Base-by-base conservation (phyloP, 2,797 vertebrate species). In the Amblyopsis hoosieri region DNA sequence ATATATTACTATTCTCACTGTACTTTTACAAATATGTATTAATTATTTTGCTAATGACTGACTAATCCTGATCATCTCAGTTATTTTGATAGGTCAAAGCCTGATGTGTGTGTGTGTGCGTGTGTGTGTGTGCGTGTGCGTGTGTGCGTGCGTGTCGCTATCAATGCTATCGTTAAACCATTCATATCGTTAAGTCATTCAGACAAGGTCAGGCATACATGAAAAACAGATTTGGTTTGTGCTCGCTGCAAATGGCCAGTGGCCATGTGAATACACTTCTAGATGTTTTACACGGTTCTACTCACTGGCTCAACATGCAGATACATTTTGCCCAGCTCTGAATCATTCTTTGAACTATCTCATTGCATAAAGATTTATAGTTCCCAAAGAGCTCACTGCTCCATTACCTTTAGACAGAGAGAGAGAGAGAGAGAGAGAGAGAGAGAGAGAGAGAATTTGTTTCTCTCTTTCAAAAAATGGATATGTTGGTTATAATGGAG, bases 351-450 rank as follows among this genome's bases (percentile, higher is more conserved):
- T 48, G 45, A 45, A 82, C 75, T 76, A 76, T 89, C 72, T 87
- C 89, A 90, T 91, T 91, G 89, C 84, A 74, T 85, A 84, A 42
- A 84, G 87, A 91, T 90, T 90, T 89, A 89, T 89, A 79, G 85
- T 88, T 82, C 80, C 80, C 81, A 70, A 49, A 78, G 86, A 86
- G 81, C 81, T 84, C 76, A 72, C 83, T 83, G 84, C 86, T 84
- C 81, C 89, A 89, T 90, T 91, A 88, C 83, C 83, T 89, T 87
- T 87, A 73, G 19, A 23, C 2, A 23, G 81, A 79, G 80, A 68
- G 82, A 74, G 58, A 58, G 54, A 57, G 53, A 60, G 45, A 31
- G 29, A 56, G 17, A 29, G 57, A 31, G 49, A n/a, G 60, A 19
- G 4, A 60, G 42, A 54, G 42, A 15, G 60, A 67, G 56, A 52